These are phyloP conservation scores for Amorpha juglandis DNA, from an alignment of 2,888 invertebrate genomes.

Conservation along the genomic window DNA sequence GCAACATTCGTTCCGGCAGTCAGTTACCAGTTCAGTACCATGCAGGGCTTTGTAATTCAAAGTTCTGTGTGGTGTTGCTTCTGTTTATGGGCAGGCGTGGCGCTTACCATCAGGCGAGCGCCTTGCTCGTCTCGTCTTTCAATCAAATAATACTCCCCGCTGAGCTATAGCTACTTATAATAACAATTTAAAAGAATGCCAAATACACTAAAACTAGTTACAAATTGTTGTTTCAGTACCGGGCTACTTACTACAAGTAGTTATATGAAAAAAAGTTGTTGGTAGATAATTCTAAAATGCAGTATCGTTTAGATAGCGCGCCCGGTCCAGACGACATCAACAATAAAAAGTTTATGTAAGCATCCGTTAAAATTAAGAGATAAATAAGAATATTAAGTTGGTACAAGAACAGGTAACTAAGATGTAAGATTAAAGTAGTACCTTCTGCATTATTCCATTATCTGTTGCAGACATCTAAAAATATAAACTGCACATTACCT, in stretches of 20 bases:
- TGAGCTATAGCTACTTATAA: no score
- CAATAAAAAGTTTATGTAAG: slow-evolving; percentile 25
- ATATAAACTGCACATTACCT: slow-evolving; percentile 21
- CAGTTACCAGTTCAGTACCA: no score
- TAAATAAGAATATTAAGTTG: slow-evolving; percentile 27
- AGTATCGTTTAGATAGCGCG: slow-evolving; percentile 24
- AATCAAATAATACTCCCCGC: no score
- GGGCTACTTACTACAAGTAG: not conserved
- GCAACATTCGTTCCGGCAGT: no score
- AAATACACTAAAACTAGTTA: no score
- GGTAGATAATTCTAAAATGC: slow-evolving; percentile 10
- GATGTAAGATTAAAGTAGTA: slow-evolving; percentile 25
- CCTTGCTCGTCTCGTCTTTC: no score
- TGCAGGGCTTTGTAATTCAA: no score
- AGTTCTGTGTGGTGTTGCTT: no score
- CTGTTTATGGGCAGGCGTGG: no score
- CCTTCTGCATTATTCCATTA: slow-evolving; percentile 26
- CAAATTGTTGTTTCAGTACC: not conserved
- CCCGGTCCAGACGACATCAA: slow-evolving; percentile 25
- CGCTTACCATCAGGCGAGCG: no score
- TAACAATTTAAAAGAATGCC: no score
- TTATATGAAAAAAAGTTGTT: not conserved
- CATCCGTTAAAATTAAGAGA: slow-evolving; percentile 27
- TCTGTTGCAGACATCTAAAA: slow-evolving; percentile 29
- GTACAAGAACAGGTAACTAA: slow-evolving; percentile 27